Evolutionary conservation across 2,888 invertebrate genomes (phyloP).

Genomic region (Himalopsyche japonica): DNA sequence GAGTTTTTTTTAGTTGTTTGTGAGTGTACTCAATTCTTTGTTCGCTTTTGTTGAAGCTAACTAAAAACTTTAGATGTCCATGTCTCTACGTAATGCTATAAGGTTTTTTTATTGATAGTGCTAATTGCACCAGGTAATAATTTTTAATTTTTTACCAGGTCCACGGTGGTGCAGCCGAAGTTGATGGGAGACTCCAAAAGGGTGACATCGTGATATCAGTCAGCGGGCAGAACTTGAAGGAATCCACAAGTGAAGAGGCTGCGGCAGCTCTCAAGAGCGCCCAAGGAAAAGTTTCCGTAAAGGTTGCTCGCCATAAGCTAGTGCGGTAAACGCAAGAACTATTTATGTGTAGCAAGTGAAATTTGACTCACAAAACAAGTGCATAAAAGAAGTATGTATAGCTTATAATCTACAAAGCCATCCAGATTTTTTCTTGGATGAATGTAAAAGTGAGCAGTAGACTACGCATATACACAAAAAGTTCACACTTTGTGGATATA

Average conservation of each 20-base stretch:
- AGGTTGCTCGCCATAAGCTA: conserved; percentile 84
- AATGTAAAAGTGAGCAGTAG: neutral
- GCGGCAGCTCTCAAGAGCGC: conserved; percentile 88
- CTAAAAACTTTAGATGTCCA: too few species aligned
- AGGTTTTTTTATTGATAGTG: too few species aligned
- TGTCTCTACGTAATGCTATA: too few species aligned
- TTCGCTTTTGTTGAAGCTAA: too few species aligned
- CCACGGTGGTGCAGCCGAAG: conserved; percentile 83
- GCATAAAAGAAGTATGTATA: neutral
- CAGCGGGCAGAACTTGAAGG: conserved; percentile 82
- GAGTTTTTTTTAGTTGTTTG: too few species aligned
- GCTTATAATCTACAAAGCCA: neutral
- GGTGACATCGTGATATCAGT: conserved; percentile 91
- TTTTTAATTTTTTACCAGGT: conserved; percentile 59
- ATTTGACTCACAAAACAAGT: neutral
- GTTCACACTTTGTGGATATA: neutral
- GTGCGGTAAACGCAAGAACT: conserved; percentile 46
- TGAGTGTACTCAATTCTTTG: too few species aligned
- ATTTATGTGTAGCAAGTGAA: neutral
- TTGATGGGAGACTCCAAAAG: conserved; percentile 86
- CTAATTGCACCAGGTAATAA: neutral
- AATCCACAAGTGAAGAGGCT: conserved; percentile 79
- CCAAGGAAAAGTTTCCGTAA: conserved; percentile 79
- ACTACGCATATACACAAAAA: neutral
- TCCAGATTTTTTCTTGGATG: neutral